Conservation (phyloP, 2,113 vertebrate genomes). For the Marmota monax region DNA sequence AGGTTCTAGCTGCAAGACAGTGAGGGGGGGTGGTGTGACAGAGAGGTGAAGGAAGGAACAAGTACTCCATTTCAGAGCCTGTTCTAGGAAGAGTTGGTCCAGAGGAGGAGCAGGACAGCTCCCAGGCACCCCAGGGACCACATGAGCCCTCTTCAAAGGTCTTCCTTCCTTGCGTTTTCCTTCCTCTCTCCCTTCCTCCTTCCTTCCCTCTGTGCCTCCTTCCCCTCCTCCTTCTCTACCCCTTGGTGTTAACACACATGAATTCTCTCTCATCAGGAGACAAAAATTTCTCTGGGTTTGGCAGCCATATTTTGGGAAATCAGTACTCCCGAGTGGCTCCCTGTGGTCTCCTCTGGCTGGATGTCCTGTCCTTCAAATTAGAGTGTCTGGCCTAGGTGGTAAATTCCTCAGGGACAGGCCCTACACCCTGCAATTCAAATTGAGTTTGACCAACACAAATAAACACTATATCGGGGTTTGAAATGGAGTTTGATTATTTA, state of each 20-base stretch:
- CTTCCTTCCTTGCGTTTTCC: background rate
- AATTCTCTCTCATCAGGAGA: background rate
- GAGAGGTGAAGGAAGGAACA: background rate
- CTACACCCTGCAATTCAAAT: background rate
- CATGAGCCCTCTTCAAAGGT: background rate
- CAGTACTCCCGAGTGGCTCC: background rate
- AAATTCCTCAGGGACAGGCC: background rate
- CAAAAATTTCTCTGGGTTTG: background rate
- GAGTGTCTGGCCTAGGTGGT: background rate
- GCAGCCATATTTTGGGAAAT: background rate
- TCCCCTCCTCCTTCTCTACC: background rate
- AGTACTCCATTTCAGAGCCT: fast-evolving
- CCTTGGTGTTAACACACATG: background rate
- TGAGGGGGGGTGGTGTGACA: no score
- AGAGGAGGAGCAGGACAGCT: background rate
- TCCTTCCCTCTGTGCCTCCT: no score
- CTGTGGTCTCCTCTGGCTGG: background rate
- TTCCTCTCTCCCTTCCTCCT: background rate
- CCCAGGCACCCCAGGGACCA: background rate
- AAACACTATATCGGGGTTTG: background rate
- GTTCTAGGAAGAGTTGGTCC: background rate
- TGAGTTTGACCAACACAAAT: background rate
- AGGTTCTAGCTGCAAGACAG: background rate
- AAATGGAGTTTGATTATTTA: background rate
- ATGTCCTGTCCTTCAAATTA: background rate